Evolutionary conservation across 2,888 invertebrate genomes (phyloP), one percentile per base, ranked within the genome.

Genomic region (Crioceris asparagi): DNA sequence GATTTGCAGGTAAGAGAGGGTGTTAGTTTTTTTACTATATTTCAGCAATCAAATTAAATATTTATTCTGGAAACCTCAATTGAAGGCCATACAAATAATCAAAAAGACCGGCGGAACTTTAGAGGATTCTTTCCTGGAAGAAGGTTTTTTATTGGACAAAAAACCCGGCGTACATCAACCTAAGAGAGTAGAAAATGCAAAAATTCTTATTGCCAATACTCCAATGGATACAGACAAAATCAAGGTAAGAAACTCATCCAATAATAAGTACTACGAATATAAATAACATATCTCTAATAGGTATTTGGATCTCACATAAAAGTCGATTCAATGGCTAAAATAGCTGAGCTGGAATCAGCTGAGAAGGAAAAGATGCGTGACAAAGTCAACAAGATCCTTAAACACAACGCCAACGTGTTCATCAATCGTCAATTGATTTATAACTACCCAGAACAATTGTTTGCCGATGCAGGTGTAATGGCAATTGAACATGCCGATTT

Each of bases 221-320:
- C 93, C 98, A 0, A 99, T 99, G 98, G 98, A 99, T 68, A 92
- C 96, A 1, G 98, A 99, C 61, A 99, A 99, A 69, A 94, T 98
- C 50, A 97, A 98, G 72, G n/a, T n/a, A n/a, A n/a, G n/a, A n/a
- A n/a, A n/a, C n/a, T n/a, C n/a, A n/a, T n/a, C n/a, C n/a, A n/a
- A n/a, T n/a, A n/a, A n/a, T n/a, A n/a, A n/a, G n/a, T n/a, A n/a
- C n/a, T n/a, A n/a, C n/a, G n/a, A n/a, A n/a, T n/a, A n/a, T n/a
- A n/a, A n/a, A n/a, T n/a, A n/a, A n/a, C n/a, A n/a, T n/a, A n/a
- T n/a, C n/a, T n/a, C n/a, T n/a, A n/a, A n/a, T n/a, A n/a, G n/a
- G 82, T 98, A 15, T 98, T 98, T 67, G 97, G 97, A 29, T 94
- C 94, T 27, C 82, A 91, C 47, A 93, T 90, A 48, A 83, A 87